Conservation (phyloP, 2,797 vertebrate genomes). For the Onychomys arenicola region DNA sequence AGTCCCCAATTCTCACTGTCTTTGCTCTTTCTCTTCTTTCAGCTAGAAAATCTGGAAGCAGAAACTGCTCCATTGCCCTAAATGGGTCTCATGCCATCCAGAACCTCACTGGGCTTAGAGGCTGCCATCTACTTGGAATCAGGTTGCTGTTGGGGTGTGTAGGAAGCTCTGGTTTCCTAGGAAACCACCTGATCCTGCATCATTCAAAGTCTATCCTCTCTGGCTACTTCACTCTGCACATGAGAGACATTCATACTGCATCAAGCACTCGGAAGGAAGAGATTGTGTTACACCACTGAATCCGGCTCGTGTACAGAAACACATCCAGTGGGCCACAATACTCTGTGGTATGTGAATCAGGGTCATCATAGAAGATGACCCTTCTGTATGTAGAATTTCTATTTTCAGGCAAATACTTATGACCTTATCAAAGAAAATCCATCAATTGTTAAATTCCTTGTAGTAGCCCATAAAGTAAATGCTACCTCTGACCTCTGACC, state of each 20-base stretch:
- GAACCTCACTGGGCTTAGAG: conserved; percentile 76
- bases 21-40: conserved; percentile 87
- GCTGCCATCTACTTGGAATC: conserved; percentile 69
- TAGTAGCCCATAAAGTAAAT: conserved; percentile 65
- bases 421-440: conserved; percentile 49
- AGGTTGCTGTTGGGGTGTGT: conserved; percentile 34
- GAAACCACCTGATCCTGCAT: conserved; percentile 79
- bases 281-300: neutral
- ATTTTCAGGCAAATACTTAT: conserved; percentile 64
- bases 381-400: conserved; percentile 49
- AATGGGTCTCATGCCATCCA: conserved; percentile 69
- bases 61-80: conserved; percentile 87
- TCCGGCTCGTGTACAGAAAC: conserved; percentile 57
- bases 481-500: conserved; percentile 70
- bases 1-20: conserved; percentile 74
- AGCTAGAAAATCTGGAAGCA: conserved; percentile 89
- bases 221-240: conserved; percentile 51
- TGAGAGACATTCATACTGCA: conserved; percentile 59
- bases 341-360: conserved; percentile 8
- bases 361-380: neutral
- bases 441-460: conserved; percentile 47
- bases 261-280: conserved; percentile 48
- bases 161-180: conserved; percentile 70
- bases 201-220: conserved; percentile 76
- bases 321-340: neutral